phyloP scores from a whole-genome alignment of 2,113 vertebrate genomes.

The Misgurnus mizolepis region DNA sequence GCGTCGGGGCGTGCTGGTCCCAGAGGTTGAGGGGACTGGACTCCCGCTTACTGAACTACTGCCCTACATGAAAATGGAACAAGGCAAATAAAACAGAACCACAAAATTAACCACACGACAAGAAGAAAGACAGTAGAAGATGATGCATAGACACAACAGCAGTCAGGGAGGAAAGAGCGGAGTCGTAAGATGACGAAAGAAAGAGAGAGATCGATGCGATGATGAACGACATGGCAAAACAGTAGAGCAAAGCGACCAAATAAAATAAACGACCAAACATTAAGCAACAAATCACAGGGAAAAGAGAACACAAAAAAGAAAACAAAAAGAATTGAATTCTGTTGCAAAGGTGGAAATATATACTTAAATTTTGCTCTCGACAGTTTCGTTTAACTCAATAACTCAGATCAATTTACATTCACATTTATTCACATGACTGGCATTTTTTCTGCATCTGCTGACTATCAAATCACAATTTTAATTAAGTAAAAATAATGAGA shows the following conservation, averaged over 20 bases:
- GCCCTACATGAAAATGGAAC: constrained; percentile 96
- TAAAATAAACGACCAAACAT: constrained; percentile 65
- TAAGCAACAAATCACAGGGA: constrained; percentile 72
- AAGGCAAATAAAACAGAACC: constrained; percentile 90
- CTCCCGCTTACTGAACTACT: constrained; percentile 97
- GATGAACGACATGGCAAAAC: constrained; percentile 58
- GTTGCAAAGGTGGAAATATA: constrained; percentile 50
- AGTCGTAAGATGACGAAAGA: constrained; percentile 37
- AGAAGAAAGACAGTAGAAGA: constrained; percentile 57
- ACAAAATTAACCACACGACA: constrained; percentile 83
- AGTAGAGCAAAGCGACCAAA: constrained; percentile 60
- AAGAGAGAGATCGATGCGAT: constrained; percentile 48
- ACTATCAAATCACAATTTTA: constrained; percentile 3
- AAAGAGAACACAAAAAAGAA: constrained; percentile 61
- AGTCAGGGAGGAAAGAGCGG: constrained; percentile 35
- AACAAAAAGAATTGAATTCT: constrained; percentile 78
- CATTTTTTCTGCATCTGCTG: background rate
- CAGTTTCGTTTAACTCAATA: too few species aligned
- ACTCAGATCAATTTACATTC: too few species aligned
- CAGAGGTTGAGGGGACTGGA: constrained; percentile 90
- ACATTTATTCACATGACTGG: background rate
- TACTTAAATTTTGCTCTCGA: background rate
- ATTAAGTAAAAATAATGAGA: background rate
- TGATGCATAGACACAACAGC: constrained; percentile 54
- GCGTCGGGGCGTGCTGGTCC: constrained; percentile 89